phyloP scores from a whole-genome alignment of 1,140 invertebrate species.

The Popillia japonica region DNA sequence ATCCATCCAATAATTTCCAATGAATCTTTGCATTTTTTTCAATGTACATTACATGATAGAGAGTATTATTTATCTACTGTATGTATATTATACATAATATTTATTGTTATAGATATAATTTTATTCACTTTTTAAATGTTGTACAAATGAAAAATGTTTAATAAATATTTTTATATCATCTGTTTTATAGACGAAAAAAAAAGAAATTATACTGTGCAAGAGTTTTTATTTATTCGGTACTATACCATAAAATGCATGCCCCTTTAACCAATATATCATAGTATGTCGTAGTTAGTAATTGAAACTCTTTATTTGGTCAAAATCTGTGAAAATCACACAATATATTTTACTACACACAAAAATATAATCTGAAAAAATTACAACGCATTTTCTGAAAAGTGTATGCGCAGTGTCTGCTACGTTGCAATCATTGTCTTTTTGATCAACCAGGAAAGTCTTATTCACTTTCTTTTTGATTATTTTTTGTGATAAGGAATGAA shows the following conservation, averaged over 20 bases:
- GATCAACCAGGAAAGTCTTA: background rate
- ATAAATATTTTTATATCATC: slow-evolving; percentile 24
- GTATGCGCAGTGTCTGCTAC: slow-evolving; percentile 16
- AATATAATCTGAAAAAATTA: slow-evolving; percentile 39
- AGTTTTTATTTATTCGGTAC: background rate
- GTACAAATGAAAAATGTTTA: slow-evolving; percentile 16
- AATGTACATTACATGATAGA: background rate
- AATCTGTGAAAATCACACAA: slow-evolving; percentile 41
- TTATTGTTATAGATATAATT: slow-evolving; percentile 35
- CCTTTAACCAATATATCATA: slow-evolving; percentile 37
- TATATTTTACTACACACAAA: slow-evolving; percentile 40
- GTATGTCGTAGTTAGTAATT: slow-evolving; percentile 41
- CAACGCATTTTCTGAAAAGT: slow-evolving; percentile 21
- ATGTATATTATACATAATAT: slow-evolving; percentile 26
- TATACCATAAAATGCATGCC: slow-evolving; percentile 4
- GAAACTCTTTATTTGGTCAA: slow-evolving; percentile 42
- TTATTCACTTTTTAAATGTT: slow-evolving; percentile 29
- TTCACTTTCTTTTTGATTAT: background rate
- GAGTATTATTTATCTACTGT: slow-evolving; percentile 22
- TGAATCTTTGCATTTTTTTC: background rate
- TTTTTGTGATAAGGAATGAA: background rate
- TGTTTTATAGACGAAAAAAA: background rate
- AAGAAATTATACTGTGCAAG: background rate
- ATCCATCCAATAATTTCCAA: background rate
- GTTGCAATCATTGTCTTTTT: background rate